These are phyloP conservation scores for Tetraneura akinire DNA, from an alignment of 1,140 invertebrate species.

Conservation along the genomic window DNA sequence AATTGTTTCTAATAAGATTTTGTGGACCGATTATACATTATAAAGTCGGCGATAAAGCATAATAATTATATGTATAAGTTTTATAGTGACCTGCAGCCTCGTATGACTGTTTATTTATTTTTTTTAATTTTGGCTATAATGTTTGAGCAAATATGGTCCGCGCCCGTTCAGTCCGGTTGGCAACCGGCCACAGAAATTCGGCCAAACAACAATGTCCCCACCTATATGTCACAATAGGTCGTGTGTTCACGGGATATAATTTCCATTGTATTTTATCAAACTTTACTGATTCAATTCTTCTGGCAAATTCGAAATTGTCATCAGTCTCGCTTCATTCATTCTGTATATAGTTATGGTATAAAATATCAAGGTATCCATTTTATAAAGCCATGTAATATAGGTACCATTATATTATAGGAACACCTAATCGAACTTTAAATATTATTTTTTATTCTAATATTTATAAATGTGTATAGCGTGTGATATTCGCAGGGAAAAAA, in stretches of 20 bases:
- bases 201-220: conserved; percentile 27
- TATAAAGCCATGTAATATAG: too few relatives aligned
- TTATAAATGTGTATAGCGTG: too few relatives aligned
- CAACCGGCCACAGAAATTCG: conserved; percentile 27
- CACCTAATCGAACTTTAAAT: too few relatives aligned
- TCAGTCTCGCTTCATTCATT: too few relatives aligned
- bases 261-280: conserved; percentile 28
- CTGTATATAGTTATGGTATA: too few relatives aligned
- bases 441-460: too few relatives aligned
- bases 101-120: not conserved
- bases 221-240: not conserved
- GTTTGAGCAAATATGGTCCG: conserved; percentile 34
- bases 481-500: too few relatives aligned
- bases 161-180: conserved; percentile 27
- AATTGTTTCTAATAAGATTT: not conserved
- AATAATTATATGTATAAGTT: too few relatives aligned
- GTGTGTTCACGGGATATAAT: not conserved
- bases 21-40: not conserved
- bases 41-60: not conserved
- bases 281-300: too few relatives aligned
- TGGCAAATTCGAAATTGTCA: too few relatives aligned
- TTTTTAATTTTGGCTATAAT: conserved; percentile 38
- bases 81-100: conserved; percentile 17
- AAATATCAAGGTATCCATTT: too few relatives aligned
- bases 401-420: too few relatives aligned